phyloP scores from a whole-genome alignment of 1,140 invertebrate species.

The Maniola jurtina region DNA sequence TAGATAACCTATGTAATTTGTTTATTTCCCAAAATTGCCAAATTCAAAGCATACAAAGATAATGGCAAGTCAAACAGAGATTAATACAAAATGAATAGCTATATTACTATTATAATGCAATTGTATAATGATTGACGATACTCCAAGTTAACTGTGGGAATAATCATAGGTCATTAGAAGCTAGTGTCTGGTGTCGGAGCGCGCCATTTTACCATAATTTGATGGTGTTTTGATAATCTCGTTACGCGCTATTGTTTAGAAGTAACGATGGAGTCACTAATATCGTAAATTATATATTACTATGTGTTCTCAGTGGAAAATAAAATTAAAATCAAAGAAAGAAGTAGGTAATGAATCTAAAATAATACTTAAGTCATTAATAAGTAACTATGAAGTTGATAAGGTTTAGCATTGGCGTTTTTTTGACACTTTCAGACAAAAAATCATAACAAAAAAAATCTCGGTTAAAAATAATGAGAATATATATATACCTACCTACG shows the following conservation, averaged over 20 bases:
- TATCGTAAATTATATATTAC: neutral
- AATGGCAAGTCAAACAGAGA: neutral
- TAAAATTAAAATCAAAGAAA: too few species aligned
- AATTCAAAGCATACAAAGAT: neutral
- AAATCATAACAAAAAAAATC: too few species aligned
- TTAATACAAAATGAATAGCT: neutral
- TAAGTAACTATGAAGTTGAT: too few species aligned
- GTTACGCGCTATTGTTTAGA: slow-evolving; percentile 42
- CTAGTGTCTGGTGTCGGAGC: neutral
- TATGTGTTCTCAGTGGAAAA: neutral
- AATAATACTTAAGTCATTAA: too few species aligned
- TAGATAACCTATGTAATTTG: too few species aligned
- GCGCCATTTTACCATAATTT: slow-evolving; percentile 44
- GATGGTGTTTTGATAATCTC: slow-evolving; percentile 45
- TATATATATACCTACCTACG: too few species aligned
- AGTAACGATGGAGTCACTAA: slow-evolving; percentile 10
- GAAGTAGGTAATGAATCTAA: too few species aligned
- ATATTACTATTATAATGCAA: neutral
- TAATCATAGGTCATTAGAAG: slow-evolving; percentile 4
- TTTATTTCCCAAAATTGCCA: neutral
- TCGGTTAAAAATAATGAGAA: too few species aligned
- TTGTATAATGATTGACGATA: neutral
- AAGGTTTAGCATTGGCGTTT: too few species aligned
- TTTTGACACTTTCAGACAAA: too few species aligned
- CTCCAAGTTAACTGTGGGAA: neutral